These are phyloP conservation scores for Pterostichus madidus DNA, from an alignment of 2,888 invertebrate genomes.

Conservation along the genomic window DNA sequence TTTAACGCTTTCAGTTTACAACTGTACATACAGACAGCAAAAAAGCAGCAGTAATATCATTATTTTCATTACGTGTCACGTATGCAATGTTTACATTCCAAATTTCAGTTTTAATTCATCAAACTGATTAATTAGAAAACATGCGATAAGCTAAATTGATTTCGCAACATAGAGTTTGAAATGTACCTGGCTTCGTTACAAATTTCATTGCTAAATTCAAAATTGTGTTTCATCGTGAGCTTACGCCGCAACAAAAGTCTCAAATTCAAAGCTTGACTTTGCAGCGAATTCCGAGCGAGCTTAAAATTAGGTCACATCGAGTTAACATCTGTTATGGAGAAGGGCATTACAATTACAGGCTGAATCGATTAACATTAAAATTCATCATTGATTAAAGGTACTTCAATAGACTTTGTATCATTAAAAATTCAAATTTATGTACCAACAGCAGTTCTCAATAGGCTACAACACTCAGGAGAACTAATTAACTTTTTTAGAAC, in stretches of 20 bases:
- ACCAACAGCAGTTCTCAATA: conserved; percentile 22
- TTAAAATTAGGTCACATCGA: conserved; percentile 51
- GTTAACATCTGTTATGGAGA: conserved; percentile 35
- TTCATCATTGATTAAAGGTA: conserved; percentile 52
- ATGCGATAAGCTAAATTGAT: not conserved
- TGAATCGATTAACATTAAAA: conserved; percentile 56
- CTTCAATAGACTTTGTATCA: conserved; percentile 45
- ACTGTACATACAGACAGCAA: not conserved
- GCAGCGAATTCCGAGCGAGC: not conserved
- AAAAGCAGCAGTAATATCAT: not conserved
- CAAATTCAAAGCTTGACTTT: conserved; percentile 5
- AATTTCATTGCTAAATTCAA: not conserved
- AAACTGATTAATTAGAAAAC: not conserved
- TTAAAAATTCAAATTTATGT: conserved; percentile 56
- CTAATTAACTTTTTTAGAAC: conserved; percentile 12
- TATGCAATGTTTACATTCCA: not conserved
- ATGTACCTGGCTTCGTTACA: not conserved
- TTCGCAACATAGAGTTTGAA: not conserved
- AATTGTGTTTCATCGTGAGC: not conserved
- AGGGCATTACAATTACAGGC: not conserved
- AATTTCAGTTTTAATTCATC: conserved; percentile 10
- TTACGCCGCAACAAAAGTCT: not conserved
- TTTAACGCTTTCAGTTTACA: not conserved
- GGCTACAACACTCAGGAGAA: not conserved
- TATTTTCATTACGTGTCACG: not conserved